These are phyloP conservation scores for Bufo bufo DNA, from an alignment of 2,113 vertebrate species.

Conservation along the genomic window DNA sequence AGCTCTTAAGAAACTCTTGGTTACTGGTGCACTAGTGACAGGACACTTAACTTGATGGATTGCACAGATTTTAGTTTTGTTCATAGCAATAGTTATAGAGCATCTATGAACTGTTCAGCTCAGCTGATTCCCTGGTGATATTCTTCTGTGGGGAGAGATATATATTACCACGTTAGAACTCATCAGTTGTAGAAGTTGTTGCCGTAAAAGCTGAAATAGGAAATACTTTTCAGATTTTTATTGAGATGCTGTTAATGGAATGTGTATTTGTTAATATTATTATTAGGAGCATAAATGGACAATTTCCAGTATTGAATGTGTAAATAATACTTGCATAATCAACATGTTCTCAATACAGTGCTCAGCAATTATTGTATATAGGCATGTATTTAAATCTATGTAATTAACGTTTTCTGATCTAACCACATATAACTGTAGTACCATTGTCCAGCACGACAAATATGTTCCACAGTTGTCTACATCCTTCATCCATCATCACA, in stretches of 20 bases:
- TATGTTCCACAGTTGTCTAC: no score
- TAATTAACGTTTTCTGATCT: no score
- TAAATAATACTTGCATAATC: background rate
- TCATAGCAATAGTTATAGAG: background rate
- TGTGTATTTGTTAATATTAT: background rate
- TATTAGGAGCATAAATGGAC: background rate
- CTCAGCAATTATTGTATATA: background rate
- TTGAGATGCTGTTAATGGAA: background rate
- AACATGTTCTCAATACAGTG: background rate
- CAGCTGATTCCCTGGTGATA: constrained; percentile 7
- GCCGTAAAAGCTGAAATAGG: background rate
- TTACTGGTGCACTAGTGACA: background rate
- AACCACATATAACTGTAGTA: no score
- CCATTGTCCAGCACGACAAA: no score
- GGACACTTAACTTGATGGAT: constrained; percentile 46
- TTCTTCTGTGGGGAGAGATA: background rate
- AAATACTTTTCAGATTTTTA: background rate
- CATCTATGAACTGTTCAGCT: constrained; percentile 19
- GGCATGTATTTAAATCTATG: background rate
- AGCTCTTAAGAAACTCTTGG: background rate
- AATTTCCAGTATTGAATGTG: background rate
- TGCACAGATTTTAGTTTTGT: constrained; percentile 2
- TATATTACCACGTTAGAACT: background rate
- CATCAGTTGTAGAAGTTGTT: background rate
- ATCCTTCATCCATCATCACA: no score